Conservation (phyloP, 2,797 vertebrate genomes). For the Brachyrhaphis roseni region DNA sequence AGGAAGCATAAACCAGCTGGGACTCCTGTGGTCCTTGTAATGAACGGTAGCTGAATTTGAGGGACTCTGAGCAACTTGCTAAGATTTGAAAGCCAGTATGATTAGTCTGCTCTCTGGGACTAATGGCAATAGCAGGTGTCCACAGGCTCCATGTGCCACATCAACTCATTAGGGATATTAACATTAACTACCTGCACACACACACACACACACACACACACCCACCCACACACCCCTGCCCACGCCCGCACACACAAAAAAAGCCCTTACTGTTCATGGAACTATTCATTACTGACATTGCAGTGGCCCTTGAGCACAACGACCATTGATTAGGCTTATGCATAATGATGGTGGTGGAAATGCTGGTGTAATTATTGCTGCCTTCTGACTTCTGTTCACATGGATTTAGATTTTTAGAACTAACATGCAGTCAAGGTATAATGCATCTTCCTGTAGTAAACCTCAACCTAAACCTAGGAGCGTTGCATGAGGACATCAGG, state of each 20-base stretch:
- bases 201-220: slow-evolving; percentile 19
- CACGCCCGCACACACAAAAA: slow-evolving; percentile 4
- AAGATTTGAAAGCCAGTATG: slow-evolving; percentile 51
- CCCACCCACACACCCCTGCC: not conserved
- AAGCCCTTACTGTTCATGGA: slow-evolving; percentile 38
- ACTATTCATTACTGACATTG: slow-evolving; percentile 61
- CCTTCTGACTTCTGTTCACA: slow-evolving; percentile 37
- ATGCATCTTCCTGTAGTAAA: not conserved
- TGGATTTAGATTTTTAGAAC: slow-evolving; percentile 10
- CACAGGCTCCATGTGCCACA: slow-evolving; percentile 57
- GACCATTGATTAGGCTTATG: slow-evolving; percentile 69
- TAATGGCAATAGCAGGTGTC: slow-evolving; percentile 71
- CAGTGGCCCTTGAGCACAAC: slow-evolving; percentile 60
- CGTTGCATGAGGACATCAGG: too few relatives aligned
- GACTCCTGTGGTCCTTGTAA: slow-evolving; percentile 31
- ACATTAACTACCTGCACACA: slow-evolving; percentile 37
- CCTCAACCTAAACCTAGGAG: not conserved
- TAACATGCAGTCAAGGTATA: not conserved
- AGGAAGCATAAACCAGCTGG: slow-evolving; percentile 22
- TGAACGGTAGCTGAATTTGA: slow-evolving; percentile 55
- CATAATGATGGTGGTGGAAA: slow-evolving; percentile 56
- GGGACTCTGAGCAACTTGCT: slow-evolving; percentile 56
- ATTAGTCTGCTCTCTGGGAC: slow-evolving; percentile 61
- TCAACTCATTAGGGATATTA: slow-evolving; percentile 67
- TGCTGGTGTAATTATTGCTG: slow-evolving; percentile 56